Percentiles rank a stretch among this genome's conserved stretches.
These are phyloP conservation scores for Aphelocoma californica DNA, from an alignment of 2,797 vertebrate species.

Conservation along the genomic window DNA sequence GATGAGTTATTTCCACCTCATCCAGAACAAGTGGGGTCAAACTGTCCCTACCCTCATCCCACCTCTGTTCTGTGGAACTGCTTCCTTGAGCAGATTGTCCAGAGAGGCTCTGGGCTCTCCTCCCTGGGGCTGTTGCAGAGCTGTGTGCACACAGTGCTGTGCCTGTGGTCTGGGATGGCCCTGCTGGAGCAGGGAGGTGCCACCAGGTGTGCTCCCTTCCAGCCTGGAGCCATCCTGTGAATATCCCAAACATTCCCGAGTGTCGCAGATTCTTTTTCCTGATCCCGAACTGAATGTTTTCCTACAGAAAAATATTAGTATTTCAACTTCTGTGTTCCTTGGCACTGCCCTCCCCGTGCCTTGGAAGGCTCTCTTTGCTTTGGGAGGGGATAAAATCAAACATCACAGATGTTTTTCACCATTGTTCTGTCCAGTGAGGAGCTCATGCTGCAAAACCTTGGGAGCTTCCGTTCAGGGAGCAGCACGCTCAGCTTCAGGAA, in stretches of 20 bases:
- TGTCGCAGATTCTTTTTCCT: background rate
- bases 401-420: background rate
- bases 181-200: background rate
- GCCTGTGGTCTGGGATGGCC: background rate
- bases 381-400: background rate
- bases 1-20: background rate
- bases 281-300: background rate
- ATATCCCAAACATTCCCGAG: background rate
- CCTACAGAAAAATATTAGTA: background rate
- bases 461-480: background rate
- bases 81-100: background rate
- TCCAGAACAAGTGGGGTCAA: background rate
- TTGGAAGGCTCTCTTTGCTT: background rate
- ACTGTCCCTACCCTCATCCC: background rate
- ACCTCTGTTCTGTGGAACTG: background rate
- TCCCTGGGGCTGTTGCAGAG: background rate
- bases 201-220: background rate
- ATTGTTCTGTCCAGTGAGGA: fast-evolving
- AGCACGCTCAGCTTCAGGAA: background rate
- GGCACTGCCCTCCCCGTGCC: background rate
- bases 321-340: background rate
- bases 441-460: fast-evolving
- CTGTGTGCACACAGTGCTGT: background rate
- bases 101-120: background rate
- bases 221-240: background rate